These are phyloP conservation scores for Calonectris borealis DNA, from an alignment of 2,113 vertebrate genomes.

Conservation along the genomic window DNA sequence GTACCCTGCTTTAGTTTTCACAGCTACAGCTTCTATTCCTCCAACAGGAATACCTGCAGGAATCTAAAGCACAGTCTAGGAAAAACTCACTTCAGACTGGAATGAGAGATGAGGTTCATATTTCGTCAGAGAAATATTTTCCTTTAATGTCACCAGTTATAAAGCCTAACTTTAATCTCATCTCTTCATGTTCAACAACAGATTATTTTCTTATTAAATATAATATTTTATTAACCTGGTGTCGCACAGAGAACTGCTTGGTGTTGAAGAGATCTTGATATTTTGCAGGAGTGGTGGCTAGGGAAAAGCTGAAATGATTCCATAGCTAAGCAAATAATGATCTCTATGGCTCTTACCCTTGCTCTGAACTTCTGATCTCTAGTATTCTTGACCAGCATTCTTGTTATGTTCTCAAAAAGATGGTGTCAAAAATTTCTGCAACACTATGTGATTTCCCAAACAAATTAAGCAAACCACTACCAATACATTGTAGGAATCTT, in stretches of 20 bases:
- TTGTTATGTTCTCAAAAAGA: background rate
- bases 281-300: background rate
- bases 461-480: background rate
- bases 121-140: background rate
- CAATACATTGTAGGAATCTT: background rate
- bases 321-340: background rate
- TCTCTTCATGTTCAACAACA: background rate
- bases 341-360: background rate
- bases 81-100: background rate
- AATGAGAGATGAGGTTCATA: background rate
- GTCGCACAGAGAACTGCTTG: background rate
- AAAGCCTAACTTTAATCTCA: background rate
- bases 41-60: background rate
- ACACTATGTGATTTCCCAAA: background rate
- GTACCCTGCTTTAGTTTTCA: background rate
- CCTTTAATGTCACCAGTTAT: background rate
- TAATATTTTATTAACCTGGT: background rate
- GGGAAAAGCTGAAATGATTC: background rate
- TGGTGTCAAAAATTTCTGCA: background rate
- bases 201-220: background rate
- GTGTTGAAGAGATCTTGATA: background rate
- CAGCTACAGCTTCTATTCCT: background rate
- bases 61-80: background rate
- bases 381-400: background rate
- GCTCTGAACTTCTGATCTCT: background rate